These are phyloP conservation scores for Rhagoletis pomonella DNA, from an alignment of 1,140 invertebrate species.

Conservation along the genomic window DNA sequence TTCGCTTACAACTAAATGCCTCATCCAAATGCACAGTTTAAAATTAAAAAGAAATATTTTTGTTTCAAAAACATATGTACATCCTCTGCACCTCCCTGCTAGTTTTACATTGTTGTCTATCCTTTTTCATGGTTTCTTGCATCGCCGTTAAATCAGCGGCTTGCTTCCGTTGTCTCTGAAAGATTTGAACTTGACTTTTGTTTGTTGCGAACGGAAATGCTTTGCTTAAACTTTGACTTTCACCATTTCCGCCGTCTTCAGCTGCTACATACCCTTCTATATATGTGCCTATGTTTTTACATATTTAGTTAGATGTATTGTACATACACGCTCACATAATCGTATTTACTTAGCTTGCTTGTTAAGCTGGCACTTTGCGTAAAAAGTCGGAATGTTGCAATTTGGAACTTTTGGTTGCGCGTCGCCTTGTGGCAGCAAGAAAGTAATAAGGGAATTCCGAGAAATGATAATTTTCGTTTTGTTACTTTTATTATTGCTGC, in stretches of 20 bases:
- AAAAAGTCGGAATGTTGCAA: background rate
- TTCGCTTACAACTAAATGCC: too few species aligned
- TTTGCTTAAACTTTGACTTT: conserved; percentile 55
- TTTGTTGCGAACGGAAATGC: conserved; percentile 50
- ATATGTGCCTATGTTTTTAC: background rate
- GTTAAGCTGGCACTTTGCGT: background rate
- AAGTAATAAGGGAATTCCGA: conserved; percentile 12
- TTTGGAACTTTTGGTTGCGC: conserved; percentile 11
- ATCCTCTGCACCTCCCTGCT: background rate
- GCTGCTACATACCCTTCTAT: background rate
- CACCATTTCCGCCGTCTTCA: background rate
- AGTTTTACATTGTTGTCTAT: background rate
- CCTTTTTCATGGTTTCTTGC: background rate
- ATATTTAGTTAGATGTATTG: too few species aligned
- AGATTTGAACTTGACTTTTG: conserved; percentile 54
- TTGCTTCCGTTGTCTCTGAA: background rate
- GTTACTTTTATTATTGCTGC: background rate
- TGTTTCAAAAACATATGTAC: background rate
- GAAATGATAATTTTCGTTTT: background rate
- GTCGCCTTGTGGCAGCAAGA: conserved; percentile 21
- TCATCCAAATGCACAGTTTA: too few species aligned
- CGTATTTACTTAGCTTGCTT: background rate
- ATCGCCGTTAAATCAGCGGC: background rate
- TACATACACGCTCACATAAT: too few species aligned
- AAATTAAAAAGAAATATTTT: too few species aligned